Base-by-base conservation (phyloP, 2,797 vertebrate genomes). In the Otolemur crassicaudatus region DNA sequence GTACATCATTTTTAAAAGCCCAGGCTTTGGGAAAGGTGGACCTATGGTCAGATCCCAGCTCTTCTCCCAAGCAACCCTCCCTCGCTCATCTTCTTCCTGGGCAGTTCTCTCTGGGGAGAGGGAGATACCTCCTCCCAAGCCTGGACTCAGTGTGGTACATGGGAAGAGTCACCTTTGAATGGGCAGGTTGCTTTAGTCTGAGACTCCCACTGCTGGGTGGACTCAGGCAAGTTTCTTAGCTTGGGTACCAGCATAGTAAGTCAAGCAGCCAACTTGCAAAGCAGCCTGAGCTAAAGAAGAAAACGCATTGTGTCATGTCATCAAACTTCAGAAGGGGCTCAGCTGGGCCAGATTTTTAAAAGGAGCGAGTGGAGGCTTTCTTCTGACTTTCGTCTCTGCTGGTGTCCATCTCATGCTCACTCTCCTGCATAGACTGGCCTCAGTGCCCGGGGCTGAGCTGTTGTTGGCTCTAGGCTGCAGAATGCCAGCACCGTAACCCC, bases 121-220 rank as follows among this genome's bases (percentile, higher is more conserved):
- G 46, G 49, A 69, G 72, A 79, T 6, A 10, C 29, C 29, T 34
- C 58, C 27, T 69, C 83, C 69, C 10, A 29, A 49, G 79, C n/a
- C 0, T 0, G 19, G 37, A 67, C 67, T 61, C 10, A 20, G 19
- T 29, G 20, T 31, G 56, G 60, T 5, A 23, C 3, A 4, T 2
- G 14, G 73, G 53, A 56, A 76, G 9, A 14, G 31, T 16, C 37
- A 49, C 63, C 60, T 89, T 91, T 67, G 65, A 27, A 49, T 4
- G 43, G 27, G n/a, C 11, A 43, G 72, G 7, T 61, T 65, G 19
- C 34, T 11, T 77, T 43, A 13, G 13, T 31, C 72, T 60, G 67
- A 43, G 73, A n/a, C 34, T 34, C 61, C 77, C 63, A 23, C 12
- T 25, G 56, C 49, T 31, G 17, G 67, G 69, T 27, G 65, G 11